phyloP scores from a whole-genome alignment of 2,113 vertebrate genomes.

The Heliornis fulica region DNA sequence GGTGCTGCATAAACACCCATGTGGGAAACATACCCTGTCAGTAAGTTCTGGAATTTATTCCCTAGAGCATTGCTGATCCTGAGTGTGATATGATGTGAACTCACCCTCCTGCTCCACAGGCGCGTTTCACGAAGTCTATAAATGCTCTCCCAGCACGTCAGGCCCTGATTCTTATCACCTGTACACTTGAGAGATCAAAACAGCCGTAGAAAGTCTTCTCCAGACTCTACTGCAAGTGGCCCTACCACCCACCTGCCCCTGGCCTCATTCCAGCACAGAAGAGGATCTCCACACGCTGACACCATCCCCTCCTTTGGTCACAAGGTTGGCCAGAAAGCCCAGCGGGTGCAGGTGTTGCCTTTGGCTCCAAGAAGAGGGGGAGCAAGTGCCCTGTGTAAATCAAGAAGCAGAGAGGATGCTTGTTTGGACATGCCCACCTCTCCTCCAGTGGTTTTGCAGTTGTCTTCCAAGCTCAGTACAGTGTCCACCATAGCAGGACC shows the following conservation, averaged over 20 bases:
- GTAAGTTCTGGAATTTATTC: not conserved
- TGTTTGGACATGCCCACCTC: not conserved
- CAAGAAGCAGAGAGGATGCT: not conserved
- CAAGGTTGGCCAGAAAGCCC: not conserved
- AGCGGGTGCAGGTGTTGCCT: not conserved
- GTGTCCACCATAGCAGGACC: not conserved
- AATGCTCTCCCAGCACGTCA: not conserved
- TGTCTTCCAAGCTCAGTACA: not conserved
- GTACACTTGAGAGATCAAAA: conserved; percentile 45
- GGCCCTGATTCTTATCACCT: conserved; percentile 19
- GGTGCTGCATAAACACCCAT: not conserved
- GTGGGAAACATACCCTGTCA: not conserved
- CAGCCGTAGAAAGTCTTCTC: not conserved
- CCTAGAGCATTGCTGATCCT: not conserved
- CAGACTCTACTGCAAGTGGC: not conserved
- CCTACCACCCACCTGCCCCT: rapidly evolving
- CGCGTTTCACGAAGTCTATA: not conserved
- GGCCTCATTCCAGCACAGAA: not conserved
- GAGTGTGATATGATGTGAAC: rapidly evolving
- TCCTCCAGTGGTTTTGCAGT: not conserved
- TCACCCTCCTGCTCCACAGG: not conserved
- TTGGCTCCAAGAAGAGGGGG: not conserved
- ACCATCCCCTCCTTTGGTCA: not conserved
- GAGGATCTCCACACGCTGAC: rapidly evolving
- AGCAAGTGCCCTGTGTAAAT: rapidly evolving